These are phyloP conservation scores for Hypanus sabinus DNA, from an alignment of 2,113 vertebrate genomes.

Conservation along the genomic window DNA sequence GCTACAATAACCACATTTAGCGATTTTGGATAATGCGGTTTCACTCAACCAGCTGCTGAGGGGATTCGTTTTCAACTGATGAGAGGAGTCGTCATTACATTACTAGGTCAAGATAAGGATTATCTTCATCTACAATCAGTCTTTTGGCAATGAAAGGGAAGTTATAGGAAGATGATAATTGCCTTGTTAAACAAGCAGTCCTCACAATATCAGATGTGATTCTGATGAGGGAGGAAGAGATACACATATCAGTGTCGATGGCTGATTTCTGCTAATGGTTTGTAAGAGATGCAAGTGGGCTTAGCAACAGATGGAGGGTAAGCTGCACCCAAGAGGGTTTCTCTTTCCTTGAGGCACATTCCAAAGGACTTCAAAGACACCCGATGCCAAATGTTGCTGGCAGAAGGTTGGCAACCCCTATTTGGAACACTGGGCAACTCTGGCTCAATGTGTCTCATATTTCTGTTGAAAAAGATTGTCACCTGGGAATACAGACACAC, in stretches of 20 bases:
- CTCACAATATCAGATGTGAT: not conserved
- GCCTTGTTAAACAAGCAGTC: not conserved
- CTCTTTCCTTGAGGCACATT: not conserved
- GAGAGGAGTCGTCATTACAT: not conserved
- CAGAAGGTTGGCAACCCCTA: not conserved
- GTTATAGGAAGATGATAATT: not conserved
- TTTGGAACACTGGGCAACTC: constrained; percentile 3
- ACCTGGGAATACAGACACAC: not conserved
- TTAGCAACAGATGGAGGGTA: not conserved
- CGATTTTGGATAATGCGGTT: not conserved
- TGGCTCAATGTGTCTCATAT: not conserved
- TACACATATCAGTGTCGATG: not conserved
- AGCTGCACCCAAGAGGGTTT: not conserved
- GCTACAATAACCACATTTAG: not conserved
- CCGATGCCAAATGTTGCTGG: not conserved
- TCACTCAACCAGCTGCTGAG: not conserved
- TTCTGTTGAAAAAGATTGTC: not conserved
- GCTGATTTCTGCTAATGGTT: not conserved
- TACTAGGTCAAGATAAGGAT: not conserved
- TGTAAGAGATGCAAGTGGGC: not conserved
- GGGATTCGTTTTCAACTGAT: not conserved
- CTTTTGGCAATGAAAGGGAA: not conserved
- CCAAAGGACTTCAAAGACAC: constrained; percentile 16
- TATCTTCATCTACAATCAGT: not conserved
- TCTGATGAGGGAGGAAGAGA: not conserved